Base-by-base conservation (phyloP, 2,113 vertebrate genomes). In the Meleagris gallopavo region DNA sequence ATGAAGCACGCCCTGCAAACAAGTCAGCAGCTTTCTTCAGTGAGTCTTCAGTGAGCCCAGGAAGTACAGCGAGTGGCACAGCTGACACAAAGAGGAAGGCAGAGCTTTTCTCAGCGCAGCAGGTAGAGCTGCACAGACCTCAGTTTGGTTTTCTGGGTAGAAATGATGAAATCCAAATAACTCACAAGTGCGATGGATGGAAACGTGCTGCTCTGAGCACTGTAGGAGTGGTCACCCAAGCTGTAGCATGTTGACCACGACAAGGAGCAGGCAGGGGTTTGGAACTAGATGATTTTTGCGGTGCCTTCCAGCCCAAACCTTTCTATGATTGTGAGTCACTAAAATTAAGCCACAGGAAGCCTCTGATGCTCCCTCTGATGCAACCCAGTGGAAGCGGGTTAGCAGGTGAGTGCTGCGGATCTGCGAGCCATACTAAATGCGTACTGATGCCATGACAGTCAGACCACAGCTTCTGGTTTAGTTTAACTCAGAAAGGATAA, bases 341-440 rank as follows among this genome's bases (percentile, higher is more conserved):
- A 10, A 92, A 95, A 84, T 62, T 76, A 93, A 95, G 84, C 76
- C 60, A 67, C 83, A 79, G 60, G 82, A 88, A 74, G 64, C 65
- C 50, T 83, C n/a, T 89, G 52, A 50, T 54, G 55, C 67, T 88
- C 86, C 66, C 90, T 80, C 88, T 34, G 46, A 81, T 40, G 62
- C 40, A 76, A 25, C 40, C 40, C n/a, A 55, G 55, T 1, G 29
- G 38, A 89, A 48, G n/a, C 2, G 1, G 34, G 41, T 40, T 41
- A 48, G 48, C 24, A 48, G 40, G 25, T 0, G 34, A 11, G 10
- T 22, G 34, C 34, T 48, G 30, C 70, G 65, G 48, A 41, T 19
- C 41, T 18, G 34, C 72, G 57, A 41, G 34, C 71, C 40, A 21
- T 9, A 30, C 64, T 46, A 34, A 69, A 76, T 30, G 9, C 20